Conservation (phyloP, 2,797 vertebrate genomes). For the Enteromius mattozi region DNA sequence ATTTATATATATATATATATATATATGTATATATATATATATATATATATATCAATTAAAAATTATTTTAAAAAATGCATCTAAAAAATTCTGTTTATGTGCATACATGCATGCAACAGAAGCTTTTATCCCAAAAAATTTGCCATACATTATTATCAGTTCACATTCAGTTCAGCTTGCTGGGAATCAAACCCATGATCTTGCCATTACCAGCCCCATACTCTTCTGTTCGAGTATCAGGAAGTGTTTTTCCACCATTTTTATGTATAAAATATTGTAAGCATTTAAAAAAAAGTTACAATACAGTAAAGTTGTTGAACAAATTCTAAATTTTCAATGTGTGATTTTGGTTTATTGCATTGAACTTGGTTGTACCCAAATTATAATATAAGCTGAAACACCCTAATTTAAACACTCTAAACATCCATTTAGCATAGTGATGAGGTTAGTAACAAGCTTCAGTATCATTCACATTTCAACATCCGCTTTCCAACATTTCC, state of each 20-base stretch:
- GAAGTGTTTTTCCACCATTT: not conserved
- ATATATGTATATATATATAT: too few species aligned
- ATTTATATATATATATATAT: too few species aligned
- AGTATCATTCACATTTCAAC: slow-evolving; percentile 10
- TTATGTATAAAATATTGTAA: too few species aligned
- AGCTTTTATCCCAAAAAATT: not conserved
- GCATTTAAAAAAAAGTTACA: too few species aligned
- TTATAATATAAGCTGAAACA: not conserved
- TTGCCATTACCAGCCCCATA: not conserved
- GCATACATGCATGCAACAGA: not conserved
- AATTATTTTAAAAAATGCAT: too few species aligned
- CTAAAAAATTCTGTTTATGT: not conserved
- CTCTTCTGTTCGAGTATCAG: not conserved
- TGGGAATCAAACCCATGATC: not conserved
- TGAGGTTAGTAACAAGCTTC: slow-evolving; percentile 37
- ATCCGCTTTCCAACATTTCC: slow-evolving; percentile 23
- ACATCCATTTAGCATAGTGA: not conserved
- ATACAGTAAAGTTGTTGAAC: too few species aligned
- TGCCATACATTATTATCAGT: not conserved
- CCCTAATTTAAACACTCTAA: not conserved
- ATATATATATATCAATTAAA: too few species aligned
- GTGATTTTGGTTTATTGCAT: not conserved
- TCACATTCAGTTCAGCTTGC: not conserved
- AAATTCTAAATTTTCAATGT: not conserved
- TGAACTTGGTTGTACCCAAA: not conserved